Evolutionary conservation across 1,140 invertebrate species (phyloP).

Genomic region (Hylyphantes graminicola): DNA sequence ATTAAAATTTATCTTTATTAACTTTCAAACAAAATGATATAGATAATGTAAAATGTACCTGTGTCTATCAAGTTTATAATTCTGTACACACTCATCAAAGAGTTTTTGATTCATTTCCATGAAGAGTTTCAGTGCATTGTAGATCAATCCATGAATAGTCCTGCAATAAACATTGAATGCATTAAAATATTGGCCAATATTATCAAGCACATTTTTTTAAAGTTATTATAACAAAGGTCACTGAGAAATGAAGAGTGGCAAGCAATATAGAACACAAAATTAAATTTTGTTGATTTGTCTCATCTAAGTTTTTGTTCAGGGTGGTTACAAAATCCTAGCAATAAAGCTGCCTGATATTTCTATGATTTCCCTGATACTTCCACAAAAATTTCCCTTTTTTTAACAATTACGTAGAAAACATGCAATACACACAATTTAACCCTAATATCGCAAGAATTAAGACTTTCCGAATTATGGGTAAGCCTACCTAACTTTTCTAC

Average conservation of each 20-base stretch:
- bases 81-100: slow-evolving; percentile 97
- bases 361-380: too few relatives aligned
- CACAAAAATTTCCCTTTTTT: too few relatives aligned
- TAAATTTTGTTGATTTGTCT: neutral
- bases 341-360: too few relatives aligned
- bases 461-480: too few relatives aligned
- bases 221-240: neutral
- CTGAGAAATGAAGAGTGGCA: neutral
- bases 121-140: slow-evolving; percentile 98
- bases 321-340: too few relatives aligned
- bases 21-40: neutral
- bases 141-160: slow-evolving; percentile 98
- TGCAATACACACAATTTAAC: too few relatives aligned
- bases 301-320: neutral
- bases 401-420: too few relatives aligned
- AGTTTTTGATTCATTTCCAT: slow-evolving; percentile 99
- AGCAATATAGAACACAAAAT: neutral
- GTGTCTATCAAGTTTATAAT: slow-evolving; percentile 90
- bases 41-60: slow-evolving; percentile 75
- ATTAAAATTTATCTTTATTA: neutral
- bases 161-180: slow-evolving; percentile 19
- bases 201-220: neutral
- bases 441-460: too few relatives aligned
- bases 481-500: too few relatives aligned
- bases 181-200: too few relatives aligned